Evolutionary conservation across 2,888 invertebrate species (phyloP).

Genomic region (Andrena bucephala): DNA sequence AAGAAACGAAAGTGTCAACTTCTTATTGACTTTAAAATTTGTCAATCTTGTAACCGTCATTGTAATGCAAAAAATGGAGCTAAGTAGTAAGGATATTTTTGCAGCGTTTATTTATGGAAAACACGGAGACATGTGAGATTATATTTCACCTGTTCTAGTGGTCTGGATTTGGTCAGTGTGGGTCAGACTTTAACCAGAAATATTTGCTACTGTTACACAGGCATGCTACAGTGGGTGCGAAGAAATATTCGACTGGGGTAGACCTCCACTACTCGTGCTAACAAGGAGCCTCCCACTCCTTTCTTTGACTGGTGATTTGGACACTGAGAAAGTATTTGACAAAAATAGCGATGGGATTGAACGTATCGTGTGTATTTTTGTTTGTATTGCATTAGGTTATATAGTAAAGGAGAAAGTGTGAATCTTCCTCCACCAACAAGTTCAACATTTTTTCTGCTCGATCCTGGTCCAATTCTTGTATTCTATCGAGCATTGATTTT

Average conservation of each 20-base stretch:
- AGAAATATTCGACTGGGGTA: neutral
- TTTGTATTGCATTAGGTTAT: neutral
- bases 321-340: neutral
- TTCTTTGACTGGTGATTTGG: neutral
- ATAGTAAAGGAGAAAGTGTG: neutral
- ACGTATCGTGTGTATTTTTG: neutral
- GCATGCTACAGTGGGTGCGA: neutral
- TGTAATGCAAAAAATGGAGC: no score
- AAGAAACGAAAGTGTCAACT: no score
- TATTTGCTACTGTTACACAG: neutral
- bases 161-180: neutral
- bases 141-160: neutral
- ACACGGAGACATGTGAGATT: no score
- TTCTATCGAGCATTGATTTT: neutral
- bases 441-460: neutral
- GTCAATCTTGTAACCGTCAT: no score
- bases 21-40: no score
- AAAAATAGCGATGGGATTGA: neutral
- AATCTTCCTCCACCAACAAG: neutral
- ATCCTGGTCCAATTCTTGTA: neutral
- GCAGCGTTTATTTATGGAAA: no score
- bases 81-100: neutral
- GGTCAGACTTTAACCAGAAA: neutral
- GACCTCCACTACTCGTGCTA: neutral
- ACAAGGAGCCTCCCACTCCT: neutral